These are phyloP conservation scores for Caenorhabditis brenneri DNA, from an alignment of 1,140 invertebrate species.

Conservation along the genomic window DNA sequence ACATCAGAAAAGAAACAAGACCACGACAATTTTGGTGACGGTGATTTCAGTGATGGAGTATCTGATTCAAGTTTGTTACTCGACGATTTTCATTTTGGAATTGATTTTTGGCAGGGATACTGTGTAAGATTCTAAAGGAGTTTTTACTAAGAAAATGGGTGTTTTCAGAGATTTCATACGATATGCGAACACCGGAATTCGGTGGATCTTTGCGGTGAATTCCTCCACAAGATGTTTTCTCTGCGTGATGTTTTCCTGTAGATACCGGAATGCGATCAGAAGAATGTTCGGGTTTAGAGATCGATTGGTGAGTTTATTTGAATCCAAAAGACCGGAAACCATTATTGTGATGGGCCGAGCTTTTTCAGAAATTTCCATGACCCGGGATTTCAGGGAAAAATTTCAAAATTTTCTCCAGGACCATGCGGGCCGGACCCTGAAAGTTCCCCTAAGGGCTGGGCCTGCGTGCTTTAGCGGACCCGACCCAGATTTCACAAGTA, in stretches of 20 bases:
- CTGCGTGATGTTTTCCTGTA: background rate
- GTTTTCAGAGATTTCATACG: background rate
- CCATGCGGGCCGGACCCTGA: too few species aligned
- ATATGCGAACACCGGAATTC: background rate
- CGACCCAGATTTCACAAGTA: too few species aligned
- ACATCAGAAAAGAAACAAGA: constrained; percentile 4
- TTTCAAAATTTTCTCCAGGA: too few species aligned
- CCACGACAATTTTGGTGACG: background rate
- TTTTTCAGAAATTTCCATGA: too few species aligned
- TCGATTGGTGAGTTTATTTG: background rate
- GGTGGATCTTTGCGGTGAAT: background rate
- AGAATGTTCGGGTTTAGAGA: background rate
- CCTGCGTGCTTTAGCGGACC: too few species aligned
- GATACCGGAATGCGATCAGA: background rate
- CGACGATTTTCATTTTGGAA: background rate
- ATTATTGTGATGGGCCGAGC: too few species aligned
- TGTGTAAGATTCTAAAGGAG: too few species aligned
- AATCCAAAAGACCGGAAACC: too few species aligned
- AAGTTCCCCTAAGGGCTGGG: too few species aligned
- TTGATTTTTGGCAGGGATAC: background rate
- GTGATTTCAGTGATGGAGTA: background rate
- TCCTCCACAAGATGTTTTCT: background rate
- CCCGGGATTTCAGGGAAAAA: too few species aligned
- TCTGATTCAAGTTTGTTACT: background rate
- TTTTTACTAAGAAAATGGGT: too few species aligned